These are phyloP conservation scores for Chaetodon trifasciatus DNA, from an alignment of 2,797 vertebrate genomes.

Conservation along the genomic window DNA sequence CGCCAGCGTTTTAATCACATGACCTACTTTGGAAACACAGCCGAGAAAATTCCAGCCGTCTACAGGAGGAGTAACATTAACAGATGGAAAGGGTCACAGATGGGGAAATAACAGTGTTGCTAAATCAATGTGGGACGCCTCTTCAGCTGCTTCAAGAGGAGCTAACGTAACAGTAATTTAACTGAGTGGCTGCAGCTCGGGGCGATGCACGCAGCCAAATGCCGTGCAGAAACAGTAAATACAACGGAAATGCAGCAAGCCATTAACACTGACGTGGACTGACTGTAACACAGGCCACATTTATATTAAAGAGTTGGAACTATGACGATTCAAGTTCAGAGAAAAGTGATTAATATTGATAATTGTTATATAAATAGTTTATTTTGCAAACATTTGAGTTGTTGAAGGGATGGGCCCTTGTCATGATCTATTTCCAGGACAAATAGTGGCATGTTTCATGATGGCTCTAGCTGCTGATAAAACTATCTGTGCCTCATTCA, in stretches of 20 bases:
- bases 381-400: not conserved
- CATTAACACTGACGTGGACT: not conserved
- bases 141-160: constrained; percentile 19
- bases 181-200: constrained; percentile 8
- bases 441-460: not conserved
- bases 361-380: too few relatives aligned
- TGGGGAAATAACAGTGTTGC: constrained; percentile 20
- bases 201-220: constrained; percentile 21
- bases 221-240: not conserved
- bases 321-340: not conserved
- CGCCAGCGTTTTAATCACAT: not conserved
- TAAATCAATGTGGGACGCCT: constrained; percentile 21
- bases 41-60: not conserved
- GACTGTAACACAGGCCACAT: not conserved
- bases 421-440: not conserved
- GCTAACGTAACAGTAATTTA: constrained; percentile 11
- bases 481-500: not conserved
- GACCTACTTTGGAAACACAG: constrained; percentile 7
- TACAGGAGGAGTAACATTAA: not conserved
- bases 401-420: not conserved
- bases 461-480: not conserved
- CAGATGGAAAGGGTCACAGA: constrained; percentile 31
- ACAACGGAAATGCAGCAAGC: not conserved
- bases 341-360: too few relatives aligned
- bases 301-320: not conserved